Evolutionary conservation across 2,797 vertebrate genomes (phyloP), one percentile per base, ranked within the genome.

Genomic region (Holocentrus rufus): DNA sequence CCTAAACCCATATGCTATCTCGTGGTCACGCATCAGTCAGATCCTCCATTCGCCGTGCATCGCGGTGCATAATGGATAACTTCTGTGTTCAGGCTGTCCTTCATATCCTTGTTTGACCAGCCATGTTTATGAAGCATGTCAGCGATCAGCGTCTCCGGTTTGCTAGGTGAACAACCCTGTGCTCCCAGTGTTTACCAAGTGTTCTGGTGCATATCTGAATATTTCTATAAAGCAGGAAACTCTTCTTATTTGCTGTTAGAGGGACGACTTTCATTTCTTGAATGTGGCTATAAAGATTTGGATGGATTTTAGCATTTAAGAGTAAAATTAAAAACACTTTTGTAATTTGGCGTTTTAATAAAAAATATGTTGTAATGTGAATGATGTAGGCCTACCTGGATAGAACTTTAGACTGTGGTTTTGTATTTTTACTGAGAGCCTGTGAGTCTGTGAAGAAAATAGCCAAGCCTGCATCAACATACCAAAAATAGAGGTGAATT

Each of bases 51-150:
- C 47, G 34, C 11, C 3, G 15, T 86, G 74, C 84, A 56, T 89
- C 86, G 87, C 64, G 70, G 79, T 77, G 34, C 50, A 66, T 66
- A 44, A 66, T 25, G 27, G 36, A 42, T 27, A 76, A 61, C 67
- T 70, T 65, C 42, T 22, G 25, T 53, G 63, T 72, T 72, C 62
- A 76, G 58, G 44, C 47, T 22, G 60, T 53, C 34, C 67, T 66
- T 77, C 74, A 59, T 70, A 72, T 87, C 69, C 72, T 86, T 54
- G 78, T 79, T 78, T 75, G 53, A 74, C 59, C 61, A 56, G 25
- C 31, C 27, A 59, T 90, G 85, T 87, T 88, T 79, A 85, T 70
- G 65, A 55, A 86, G 61, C 5, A 0, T 18, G 80, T 72, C 75
- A 68, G 62, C 34, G 57, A 87, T 87, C 77, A 77, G 44, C 68